Conservation (phyloP, 2,113 vertebrate species). For the Nerophis ophidion region DNA sequence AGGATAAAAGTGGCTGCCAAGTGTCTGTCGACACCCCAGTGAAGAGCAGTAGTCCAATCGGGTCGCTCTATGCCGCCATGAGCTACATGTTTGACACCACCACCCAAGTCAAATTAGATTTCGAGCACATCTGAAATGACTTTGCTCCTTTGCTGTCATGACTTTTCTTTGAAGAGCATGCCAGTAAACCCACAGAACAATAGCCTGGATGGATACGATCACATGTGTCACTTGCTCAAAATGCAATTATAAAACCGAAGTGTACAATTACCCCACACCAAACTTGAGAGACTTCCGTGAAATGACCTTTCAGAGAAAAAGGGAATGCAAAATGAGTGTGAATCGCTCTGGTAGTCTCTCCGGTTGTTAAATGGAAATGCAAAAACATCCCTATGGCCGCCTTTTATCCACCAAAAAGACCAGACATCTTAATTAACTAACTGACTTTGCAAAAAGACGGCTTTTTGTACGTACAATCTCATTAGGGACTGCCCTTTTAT, state of each 20-base stretch:
- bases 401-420: conserved; percentile 30
- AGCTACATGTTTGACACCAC: conserved; percentile 37
- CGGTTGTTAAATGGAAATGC: conserved; percentile 43
- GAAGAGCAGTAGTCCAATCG: conserved; percentile 49
- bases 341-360: conserved; percentile 40
- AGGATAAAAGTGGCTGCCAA: conserved; percentile 34
- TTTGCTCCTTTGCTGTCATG: conserved; percentile 29
- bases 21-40: conserved; percentile 54
- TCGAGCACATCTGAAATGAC: conserved; percentile 43
- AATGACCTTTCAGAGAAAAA: conserved; percentile 40
- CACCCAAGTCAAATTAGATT: conserved; percentile 55
- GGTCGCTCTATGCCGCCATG: conserved; percentile 42
- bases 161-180: conserved; percentile 12
- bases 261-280: conserved; percentile 17
- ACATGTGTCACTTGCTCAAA: conserved; percentile 31
- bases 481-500: neutral
- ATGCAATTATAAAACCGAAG: conserved; percentile 45
- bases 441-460: neutral
- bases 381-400: conserved; percentile 30
- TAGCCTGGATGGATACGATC: conserved; percentile 19
- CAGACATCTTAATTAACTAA: conserved; percentile 1
- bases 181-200: conserved; percentile 17
- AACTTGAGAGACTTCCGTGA: conserved; percentile 37
- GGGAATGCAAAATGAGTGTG: conserved; percentile 27
- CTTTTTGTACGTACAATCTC: neutral